phyloP scores from a whole-genome alignment of 1,140 invertebrate genomes.

The Wasmannia auropunctata region DNA sequence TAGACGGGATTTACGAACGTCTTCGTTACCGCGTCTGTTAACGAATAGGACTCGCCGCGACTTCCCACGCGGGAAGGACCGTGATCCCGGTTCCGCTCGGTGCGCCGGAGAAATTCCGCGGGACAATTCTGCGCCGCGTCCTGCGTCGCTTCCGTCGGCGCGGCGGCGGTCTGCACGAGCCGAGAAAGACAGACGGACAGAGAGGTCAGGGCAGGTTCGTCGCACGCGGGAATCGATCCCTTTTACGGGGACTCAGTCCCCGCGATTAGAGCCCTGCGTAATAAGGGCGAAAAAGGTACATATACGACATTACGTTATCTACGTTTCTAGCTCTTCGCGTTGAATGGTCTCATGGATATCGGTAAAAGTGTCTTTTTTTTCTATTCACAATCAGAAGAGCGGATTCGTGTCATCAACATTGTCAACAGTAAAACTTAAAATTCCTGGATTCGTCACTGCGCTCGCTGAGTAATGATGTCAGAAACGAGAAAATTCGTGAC shows the following conservation, averaged over 20 bases:
- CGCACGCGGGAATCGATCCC: not conserved
- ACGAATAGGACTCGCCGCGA: not conserved
- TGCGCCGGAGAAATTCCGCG: slow-evolving; percentile 54
- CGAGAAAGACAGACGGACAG: slow-evolving; percentile 65
- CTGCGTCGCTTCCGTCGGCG: slow-evolving; percentile 46
- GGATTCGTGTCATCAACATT: not conserved
- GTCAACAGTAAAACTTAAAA: not conserved
- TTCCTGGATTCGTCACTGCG: not conserved
- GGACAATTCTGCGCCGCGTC: slow-evolving; percentile 66
- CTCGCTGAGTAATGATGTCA: not conserved
- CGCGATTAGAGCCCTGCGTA: slow-evolving; percentile 53
- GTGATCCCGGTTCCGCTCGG: slow-evolving; percentile 8
- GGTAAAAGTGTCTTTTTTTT: not conserved
- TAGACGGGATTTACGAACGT: slow-evolving; percentile 25
- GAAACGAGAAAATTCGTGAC: not conserved
- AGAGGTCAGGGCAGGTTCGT: slow-evolving; percentile 24
- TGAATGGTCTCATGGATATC: not conserved
- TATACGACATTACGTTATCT: not conserved
- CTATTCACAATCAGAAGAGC: not conserved
- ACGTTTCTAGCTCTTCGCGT: not conserved
- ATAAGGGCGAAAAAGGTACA: slow-evolving; percentile 28
- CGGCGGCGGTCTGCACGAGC: slow-evolving; percentile 60
- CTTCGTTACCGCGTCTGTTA: not conserved
- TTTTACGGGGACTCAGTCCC: slow-evolving; percentile 39
- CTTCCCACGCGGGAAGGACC: not conserved